Conservation (phyloP, 2,888 invertebrate species). For the Troides oblongomaculatus region DNA sequence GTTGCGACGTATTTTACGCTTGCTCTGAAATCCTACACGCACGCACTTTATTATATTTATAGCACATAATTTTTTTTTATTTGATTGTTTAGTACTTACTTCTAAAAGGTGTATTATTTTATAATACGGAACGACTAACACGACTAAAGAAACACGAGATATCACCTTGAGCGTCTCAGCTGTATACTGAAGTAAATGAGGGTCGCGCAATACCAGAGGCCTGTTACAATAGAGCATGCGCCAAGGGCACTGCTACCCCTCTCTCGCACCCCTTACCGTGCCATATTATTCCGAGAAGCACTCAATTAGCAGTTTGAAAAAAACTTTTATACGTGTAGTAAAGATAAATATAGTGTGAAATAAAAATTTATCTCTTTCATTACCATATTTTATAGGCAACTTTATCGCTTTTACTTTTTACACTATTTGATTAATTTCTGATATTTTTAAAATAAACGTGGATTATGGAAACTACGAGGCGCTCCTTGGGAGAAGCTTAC, state of each 20-base stretch:
- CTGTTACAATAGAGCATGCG: slow-evolving; percentile 71
- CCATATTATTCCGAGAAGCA: slow-evolving; percentile 45
- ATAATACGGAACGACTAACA: slow-evolving; percentile 57
- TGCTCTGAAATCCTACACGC: slow-evolving; percentile 16
- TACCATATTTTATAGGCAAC: too few relatives aligned
- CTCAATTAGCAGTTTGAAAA: slow-evolving; percentile 46
- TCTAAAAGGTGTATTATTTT: slow-evolving; percentile 66
- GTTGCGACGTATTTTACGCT: slow-evolving; percentile 25
- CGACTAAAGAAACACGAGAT: slow-evolving; percentile 35
- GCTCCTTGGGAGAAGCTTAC: too few relatives aligned
- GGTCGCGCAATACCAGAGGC: slow-evolving; percentile 53
- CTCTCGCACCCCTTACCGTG: slow-evolving; percentile 49
- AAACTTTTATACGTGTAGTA: slow-evolving; percentile 9
- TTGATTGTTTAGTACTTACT: slow-evolving; percentile 54
- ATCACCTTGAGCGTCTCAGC: slow-evolving; percentile 51
- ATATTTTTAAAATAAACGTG: too few relatives aligned
- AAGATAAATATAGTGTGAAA: not conserved
- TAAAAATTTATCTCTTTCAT: too few relatives aligned
- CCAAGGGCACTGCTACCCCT: slow-evolving; percentile 56
- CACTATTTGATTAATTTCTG: too few relatives aligned
- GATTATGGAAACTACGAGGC: too few relatives aligned
- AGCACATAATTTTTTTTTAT: not conserved
- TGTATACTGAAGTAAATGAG: slow-evolving; percentile 66
- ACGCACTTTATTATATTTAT: slow-evolving; percentile 16
- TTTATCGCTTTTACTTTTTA: too few relatives aligned